These are phyloP conservation scores for Agrenia bidenticulata DNA, from an alignment of 2,888 invertebrate genomes.

Conservation along the genomic window DNA sequence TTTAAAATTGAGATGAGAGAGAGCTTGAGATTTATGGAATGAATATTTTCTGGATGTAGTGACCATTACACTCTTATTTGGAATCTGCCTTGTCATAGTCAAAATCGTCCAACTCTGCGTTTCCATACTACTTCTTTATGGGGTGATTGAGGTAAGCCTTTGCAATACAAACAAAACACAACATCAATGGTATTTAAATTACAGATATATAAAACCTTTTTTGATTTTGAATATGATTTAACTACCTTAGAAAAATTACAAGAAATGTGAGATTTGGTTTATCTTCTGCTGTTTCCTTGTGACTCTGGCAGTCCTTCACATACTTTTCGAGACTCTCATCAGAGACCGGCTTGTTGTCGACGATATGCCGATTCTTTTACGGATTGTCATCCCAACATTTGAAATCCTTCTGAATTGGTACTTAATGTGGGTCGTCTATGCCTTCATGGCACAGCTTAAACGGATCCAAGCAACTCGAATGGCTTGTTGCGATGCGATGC, in stretches of 20 bases:
- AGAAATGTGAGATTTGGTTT: conserved; percentile 38
- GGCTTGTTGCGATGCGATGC: conserved; percentile 26
- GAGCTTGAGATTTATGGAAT: no score
- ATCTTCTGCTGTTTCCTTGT: conserved; percentile 33
- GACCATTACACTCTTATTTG: conserved; percentile 37
- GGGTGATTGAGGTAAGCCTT: conserved; percentile 35
- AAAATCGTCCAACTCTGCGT: conserved; percentile 33
- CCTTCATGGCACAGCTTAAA: conserved; percentile 35
- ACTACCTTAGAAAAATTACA: conserved; percentile 27
- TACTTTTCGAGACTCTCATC: conserved; percentile 30
- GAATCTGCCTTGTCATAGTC: conserved; percentile 31
- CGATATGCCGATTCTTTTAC: conserved; percentile 27
- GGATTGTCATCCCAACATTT: conserved; percentile 28
- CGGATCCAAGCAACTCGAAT: neutral
- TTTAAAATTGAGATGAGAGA: no score
- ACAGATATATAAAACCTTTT: neutral
- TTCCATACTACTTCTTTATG: conserved; percentile 30
- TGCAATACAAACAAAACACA: no score
- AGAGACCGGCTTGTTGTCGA: conserved; percentile 22
- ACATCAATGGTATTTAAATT: neutral
- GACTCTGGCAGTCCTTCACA: conserved; percentile 28
- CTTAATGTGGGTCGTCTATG: conserved; percentile 38
- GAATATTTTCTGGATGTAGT: conserved; percentile 26
- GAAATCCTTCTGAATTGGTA: conserved; percentile 38
- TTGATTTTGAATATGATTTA: conserved; percentile 6